Conservation (phyloP, 2,888 invertebrate species). For the Cataglyphis albicans region DNA sequence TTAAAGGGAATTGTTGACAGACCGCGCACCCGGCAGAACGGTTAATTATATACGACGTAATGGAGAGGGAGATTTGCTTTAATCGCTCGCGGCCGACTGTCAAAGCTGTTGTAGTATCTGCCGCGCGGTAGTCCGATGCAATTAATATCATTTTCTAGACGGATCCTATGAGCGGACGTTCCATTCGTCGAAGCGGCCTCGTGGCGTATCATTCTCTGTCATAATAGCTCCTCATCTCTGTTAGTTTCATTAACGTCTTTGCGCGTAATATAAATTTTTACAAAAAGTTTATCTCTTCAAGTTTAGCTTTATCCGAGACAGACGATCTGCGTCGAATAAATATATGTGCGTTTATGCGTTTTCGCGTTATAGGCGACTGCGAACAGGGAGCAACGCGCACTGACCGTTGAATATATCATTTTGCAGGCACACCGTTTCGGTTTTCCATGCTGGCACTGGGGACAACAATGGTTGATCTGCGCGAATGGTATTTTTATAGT, state of each 20-base stretch:
- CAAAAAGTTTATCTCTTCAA: background rate
- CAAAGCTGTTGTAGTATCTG: conserved; percentile 11
- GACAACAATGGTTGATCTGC: conserved; percentile 72
- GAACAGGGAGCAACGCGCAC: background rate
- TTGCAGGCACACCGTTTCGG: conserved; percentile 32
- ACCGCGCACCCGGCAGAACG: conserved; percentile 21
- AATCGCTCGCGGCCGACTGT: conserved; percentile 28
- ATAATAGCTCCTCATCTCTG: background rate
- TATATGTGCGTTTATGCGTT: conserved; percentile 52
- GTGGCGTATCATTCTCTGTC: background rate
- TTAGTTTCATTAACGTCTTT: background rate
- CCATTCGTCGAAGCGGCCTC: conserved; percentile 15
- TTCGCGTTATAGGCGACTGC: conserved; percentile 22
- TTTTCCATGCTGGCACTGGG: conserved; percentile 57
- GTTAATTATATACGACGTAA: conserved; percentile 49
- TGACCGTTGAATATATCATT: conserved; percentile 66
- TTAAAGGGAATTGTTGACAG: conserved; percentile 60
- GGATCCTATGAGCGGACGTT: background rate
- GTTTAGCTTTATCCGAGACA: background rate
- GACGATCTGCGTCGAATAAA: conserved; percentile 50
- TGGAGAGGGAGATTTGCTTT: conserved; percentile 17
- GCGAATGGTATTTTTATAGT: conserved; percentile 74
- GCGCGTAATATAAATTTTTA: background rate
- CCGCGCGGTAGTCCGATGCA: background rate
- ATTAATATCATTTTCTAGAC: conserved; percentile 32